A percentile compares a stretch with the other conserved stretches of the same genome.
Conservation (phyloP, 1,140 invertebrate species). For the Protaetia brevitarsis region DNA sequence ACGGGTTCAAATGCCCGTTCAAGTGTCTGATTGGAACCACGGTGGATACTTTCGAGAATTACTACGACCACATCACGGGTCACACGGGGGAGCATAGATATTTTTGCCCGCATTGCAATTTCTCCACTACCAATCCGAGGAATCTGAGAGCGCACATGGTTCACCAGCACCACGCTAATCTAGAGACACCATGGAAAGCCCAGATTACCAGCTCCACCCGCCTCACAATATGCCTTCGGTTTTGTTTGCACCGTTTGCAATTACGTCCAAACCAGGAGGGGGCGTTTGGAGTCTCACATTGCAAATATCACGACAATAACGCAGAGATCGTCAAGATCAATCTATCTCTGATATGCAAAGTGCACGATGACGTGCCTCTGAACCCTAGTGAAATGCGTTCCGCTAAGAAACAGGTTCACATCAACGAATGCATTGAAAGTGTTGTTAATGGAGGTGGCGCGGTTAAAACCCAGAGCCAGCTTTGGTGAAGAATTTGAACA, state of each 20-base stretch:
- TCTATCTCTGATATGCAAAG: slow-evolving; percentile 46
- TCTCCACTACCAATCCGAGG: slow-evolving; percentile 47
- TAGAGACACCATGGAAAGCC: neutral
- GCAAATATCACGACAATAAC: slow-evolving; percentile 43
- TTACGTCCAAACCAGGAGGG: slow-evolving; percentile 61
- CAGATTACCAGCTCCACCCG: slow-evolving; percentile 18
- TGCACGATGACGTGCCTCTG: neutral
- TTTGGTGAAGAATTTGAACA: neutral
- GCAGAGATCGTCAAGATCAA: slow-evolving; percentile 52
- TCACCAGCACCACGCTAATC: slow-evolving; percentile 38
- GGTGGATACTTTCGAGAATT: slow-evolving; percentile 21
- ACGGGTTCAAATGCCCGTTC: neutral
- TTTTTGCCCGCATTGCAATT: slow-evolving; percentile 57
- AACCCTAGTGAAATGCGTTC: too few species aligned
- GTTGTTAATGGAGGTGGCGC: neutral
- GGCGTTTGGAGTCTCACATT: slow-evolving; percentile 60
- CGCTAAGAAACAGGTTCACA: slow-evolving; percentile 27
- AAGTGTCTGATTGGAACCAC: slow-evolving; percentile 7
- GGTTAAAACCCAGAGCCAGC: neutral
- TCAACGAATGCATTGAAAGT: neutral
- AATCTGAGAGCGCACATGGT: slow-evolving; percentile 53
- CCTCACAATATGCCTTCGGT: slow-evolving; percentile 53
- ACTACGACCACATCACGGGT: slow-evolving; percentile 53
- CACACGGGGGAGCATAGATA: slow-evolving; percentile 73
- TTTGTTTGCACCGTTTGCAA: slow-evolving; percentile 66